Percentiles rank a stretch among this genome's conserved stretches.
Evolutionary conservation across 2,113 vertebrate genomes (phyloP).

Genomic region (Ameiurus melas): DNA sequence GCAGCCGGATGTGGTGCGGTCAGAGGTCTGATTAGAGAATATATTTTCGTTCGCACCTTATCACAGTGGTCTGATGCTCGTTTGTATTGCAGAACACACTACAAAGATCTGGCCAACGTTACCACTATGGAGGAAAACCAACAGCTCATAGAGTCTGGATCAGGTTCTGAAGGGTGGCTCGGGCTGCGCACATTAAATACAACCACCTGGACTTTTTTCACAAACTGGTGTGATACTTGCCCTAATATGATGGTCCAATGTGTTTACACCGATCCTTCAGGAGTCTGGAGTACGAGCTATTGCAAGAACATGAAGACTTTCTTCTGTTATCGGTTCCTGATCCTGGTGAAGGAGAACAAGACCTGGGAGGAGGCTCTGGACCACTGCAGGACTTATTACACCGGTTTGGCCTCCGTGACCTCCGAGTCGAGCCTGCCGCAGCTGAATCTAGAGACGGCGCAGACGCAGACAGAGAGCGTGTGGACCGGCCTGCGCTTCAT

Average conservation of each 20-base stretch:
- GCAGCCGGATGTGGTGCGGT: neutral
- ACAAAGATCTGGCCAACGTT: constrained; percentile 18
- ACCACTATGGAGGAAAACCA: neutral
- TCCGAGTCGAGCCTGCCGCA: neutral
- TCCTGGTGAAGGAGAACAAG: constrained; percentile 34
- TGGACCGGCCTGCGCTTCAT: constrained; percentile 48
- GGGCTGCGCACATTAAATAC: neutral
- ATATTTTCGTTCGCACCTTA: neutral
- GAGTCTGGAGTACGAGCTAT: neutral
- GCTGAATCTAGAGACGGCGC: neutral
- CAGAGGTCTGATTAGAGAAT: neutral
- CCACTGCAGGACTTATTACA: constrained; percentile 35
- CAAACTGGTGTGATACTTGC: neutral
- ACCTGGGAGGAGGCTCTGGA: constrained; percentile 46
- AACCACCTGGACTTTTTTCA: neutral
- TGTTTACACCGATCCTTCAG: neutral
- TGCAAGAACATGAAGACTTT: accelerated
- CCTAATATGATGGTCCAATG: no score
- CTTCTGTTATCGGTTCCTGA: constrained; percentile 26
- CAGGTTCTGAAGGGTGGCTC: neutral
- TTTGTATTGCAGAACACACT: neutral
- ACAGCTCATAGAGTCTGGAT: neutral
- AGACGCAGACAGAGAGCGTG: neutral
- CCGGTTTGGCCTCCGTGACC: constrained; percentile 27
- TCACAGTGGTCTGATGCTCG: neutral